Conservation (phyloP, 2,797 vertebrate genomes). For the Eupleurogrammus muticus region DNA sequence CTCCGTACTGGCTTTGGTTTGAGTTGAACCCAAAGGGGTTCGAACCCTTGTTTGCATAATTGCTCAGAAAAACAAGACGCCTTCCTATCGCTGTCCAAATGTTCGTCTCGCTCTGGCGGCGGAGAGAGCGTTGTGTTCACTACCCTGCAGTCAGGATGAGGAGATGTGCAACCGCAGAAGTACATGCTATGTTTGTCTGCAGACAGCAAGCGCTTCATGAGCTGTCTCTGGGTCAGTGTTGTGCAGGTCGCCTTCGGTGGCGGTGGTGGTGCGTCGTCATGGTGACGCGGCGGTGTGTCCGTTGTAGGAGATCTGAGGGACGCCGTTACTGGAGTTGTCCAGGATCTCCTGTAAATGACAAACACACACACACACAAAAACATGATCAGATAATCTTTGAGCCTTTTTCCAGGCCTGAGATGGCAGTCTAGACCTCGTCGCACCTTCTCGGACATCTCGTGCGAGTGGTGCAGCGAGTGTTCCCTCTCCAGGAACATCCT, state of each 20-base stretch:
- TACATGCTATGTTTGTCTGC: constrained; percentile 37
- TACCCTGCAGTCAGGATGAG: constrained; percentile 28
- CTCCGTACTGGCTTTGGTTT: constrained; percentile 43
- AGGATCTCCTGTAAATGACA: constrained; percentile 88
- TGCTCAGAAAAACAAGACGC: constrained; percentile 31
- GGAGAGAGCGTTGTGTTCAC: constrained; percentile 10
- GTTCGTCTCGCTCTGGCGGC: constrained; percentile 1
- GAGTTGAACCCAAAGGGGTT: constrained; percentile 11
- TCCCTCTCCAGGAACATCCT: constrained; percentile 99
- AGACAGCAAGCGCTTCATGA: constrained; percentile 21
- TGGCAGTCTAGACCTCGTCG: constrained; percentile 37
- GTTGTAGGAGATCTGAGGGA: constrained; percentile 93
- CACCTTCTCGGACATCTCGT: constrained; percentile 99
- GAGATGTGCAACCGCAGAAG: constrained; percentile 13
- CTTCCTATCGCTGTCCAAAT: constrained; percentile 5
- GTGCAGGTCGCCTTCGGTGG: neutral
- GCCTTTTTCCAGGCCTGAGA: no score
- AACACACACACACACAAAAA: neutral
- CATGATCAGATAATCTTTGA: no score
- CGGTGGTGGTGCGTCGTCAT: constrained; percentile 49
- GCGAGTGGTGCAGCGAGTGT: constrained; percentile 97
- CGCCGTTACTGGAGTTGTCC: constrained; percentile 94
- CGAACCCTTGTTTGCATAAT: constrained; percentile 58
- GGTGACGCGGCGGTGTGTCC: constrained; percentile 84
- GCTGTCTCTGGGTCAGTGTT: constrained; percentile 25